Percentiles rank a stretch among this genome's conserved stretches.
These are phyloP conservation scores for Siniperca obscura DNA, from an alignment of 2,797 vertebrate species.

Conservation along the genomic window DNA sequence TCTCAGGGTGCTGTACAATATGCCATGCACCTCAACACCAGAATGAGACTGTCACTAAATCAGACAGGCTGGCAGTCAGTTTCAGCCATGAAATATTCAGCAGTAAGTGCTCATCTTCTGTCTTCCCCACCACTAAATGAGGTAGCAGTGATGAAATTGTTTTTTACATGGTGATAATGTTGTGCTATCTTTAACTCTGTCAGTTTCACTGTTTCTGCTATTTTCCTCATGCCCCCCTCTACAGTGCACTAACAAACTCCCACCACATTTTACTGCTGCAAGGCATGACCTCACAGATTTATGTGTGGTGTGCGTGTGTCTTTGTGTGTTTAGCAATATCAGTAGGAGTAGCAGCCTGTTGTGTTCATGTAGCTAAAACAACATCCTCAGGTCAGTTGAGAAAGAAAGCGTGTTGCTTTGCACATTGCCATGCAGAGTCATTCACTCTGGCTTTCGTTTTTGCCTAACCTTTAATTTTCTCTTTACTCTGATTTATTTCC, in stretches of 20 bases:
- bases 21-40: constrained; percentile 37
- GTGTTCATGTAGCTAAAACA: constrained; percentile 34
- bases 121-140: constrained; percentile 45
- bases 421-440: not conserved
- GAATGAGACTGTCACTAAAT: constrained; percentile 64
- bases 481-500: not conserved
- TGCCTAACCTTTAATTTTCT: not conserved
- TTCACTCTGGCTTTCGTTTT: not conserved
- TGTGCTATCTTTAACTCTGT: constrained; percentile 3
- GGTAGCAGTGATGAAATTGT: constrained; percentile 53
- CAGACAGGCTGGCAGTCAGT: constrained; percentile 50
- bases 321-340: constrained; percentile 25
- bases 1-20: constrained; percentile 19
- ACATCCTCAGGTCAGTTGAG: constrained; percentile 29
- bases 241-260: constrained; percentile 5
- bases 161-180: constrained; percentile 20
- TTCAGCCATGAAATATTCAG: constrained; percentile 82
- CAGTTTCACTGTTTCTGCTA: not conserved
- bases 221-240: constrained; percentile 11
- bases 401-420: not conserved
- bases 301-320: constrained; percentile 20
- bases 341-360: constrained; percentile 11
- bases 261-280: constrained; percentile 21
- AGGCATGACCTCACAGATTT: constrained; percentile 25
- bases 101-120: constrained; percentile 72